Evolutionary conservation across 2,888 invertebrate genomes (phyloP).

Genomic region (Melinaea menophilus): DNA sequence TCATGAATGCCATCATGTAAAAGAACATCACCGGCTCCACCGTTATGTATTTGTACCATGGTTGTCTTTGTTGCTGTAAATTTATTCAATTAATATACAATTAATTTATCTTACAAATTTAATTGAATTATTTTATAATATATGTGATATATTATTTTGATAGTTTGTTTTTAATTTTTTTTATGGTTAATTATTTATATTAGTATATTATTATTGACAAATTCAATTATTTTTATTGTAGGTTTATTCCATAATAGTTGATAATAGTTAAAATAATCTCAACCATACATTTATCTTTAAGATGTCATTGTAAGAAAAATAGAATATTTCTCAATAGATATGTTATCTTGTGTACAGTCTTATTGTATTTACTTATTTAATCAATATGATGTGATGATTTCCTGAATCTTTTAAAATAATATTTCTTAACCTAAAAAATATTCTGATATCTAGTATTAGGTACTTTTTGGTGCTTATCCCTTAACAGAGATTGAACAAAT

Average conservation of each 20-base stretch:
- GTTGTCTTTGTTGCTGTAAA: conserved; percentile 27
- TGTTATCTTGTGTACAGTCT: background rate
- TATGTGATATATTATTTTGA: background rate
- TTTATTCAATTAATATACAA: background rate
- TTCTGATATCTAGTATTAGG: no score
- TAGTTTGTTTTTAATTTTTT: background rate
- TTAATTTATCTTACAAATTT: background rate
- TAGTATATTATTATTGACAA: background rate
- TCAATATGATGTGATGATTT: background rate
- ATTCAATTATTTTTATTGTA: no score
- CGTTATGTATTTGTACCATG: conserved; percentile 78
- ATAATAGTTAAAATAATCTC: no score
- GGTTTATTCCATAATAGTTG: no score
- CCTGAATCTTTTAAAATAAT: background rate
- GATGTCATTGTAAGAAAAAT: background rate
- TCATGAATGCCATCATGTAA: conserved; percentile 93
- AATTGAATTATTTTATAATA: background rate
- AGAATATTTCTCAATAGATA: background rate
- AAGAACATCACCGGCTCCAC: conserved; percentile 93
- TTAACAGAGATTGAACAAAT: no score
- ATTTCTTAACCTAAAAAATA: no score
- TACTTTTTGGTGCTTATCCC: no score
- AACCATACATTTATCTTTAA: background rate
- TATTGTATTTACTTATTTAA: background rate
- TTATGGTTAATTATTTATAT: background rate